Percentiles rank a stretch among this genome's conserved stretches.
Conservation (phyloP, 2,888 invertebrate species). For the Aporophyla nigra region DNA sequence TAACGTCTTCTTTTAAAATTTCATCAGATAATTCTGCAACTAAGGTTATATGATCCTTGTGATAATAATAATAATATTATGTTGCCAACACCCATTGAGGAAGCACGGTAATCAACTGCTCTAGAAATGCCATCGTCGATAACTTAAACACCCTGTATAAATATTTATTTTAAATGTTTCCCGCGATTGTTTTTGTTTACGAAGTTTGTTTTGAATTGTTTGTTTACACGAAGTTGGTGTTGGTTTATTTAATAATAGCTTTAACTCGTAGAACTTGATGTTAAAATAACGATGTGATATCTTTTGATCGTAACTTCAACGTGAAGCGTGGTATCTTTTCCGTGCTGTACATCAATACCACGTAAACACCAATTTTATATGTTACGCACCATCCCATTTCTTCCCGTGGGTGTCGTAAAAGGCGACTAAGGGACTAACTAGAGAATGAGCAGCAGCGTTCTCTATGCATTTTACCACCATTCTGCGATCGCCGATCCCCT, state of each 20-base stretch:
- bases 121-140: constrained; percentile 12
- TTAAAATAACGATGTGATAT: constrained; percentile 1
- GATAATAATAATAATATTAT: neutral
- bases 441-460: too few species aligned
- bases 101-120: neutral
- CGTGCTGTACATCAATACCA: neutral
- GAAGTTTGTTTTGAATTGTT: constrained; percentile 60
- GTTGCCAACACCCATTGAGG: neutral
- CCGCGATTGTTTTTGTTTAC: constrained; percentile 58
- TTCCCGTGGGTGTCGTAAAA: too few species aligned
- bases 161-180: constrained; percentile 58
- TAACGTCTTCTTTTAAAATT: neutral
- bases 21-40: neutral
- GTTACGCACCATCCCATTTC: too few species aligned
- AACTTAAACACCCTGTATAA: constrained; percentile 37
- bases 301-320: neutral
- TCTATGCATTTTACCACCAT: too few species aligned
- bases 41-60: neutral
- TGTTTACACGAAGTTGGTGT: constrained; percentile 47
- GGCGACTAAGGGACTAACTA: too few species aligned
- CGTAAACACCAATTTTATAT: too few species aligned
- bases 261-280: constrained; percentile 29
- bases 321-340: neutral
- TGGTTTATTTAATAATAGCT: constrained; percentile 58
- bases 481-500: too few species aligned